phyloP scores from a whole-genome alignment of 2,888 invertebrate species.

The Seira ritae region DNA sequence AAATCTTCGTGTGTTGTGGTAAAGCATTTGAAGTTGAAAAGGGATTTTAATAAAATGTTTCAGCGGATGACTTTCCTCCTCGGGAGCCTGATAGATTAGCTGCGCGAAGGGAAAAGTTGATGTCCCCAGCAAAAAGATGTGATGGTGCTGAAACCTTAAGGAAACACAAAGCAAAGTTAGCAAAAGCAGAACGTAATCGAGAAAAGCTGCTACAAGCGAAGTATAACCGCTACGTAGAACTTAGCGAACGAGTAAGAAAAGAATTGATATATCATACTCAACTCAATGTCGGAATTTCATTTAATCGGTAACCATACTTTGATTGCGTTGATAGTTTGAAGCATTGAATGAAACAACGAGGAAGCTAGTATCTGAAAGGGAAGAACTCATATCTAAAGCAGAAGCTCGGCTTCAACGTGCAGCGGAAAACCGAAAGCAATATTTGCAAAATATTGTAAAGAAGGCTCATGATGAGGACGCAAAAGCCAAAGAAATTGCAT shows the following conservation, averaged over 20 bases:
- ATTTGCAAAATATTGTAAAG: slow-evolving; percentile 88
- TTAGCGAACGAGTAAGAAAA: slow-evolving; percentile 68
- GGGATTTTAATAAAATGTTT: neutral
- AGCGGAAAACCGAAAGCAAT: slow-evolving; percentile 91
- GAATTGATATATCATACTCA: neutral
- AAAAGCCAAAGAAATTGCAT: slow-evolving; percentile 97
- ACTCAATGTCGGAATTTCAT: too few relatives aligned
- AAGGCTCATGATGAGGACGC: slow-evolving; percentile 99
- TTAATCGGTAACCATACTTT: neutral
- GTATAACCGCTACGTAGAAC: slow-evolving; percentile 71
- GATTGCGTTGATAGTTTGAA: slow-evolving; percentile 58
- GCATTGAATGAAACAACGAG: slow-evolving; percentile 72
- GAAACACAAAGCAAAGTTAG: slow-evolving; percentile 92
- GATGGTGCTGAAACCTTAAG: slow-evolving; percentile 80
- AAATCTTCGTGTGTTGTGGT: neutral
- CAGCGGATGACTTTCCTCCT: slow-evolving; percentile 66
- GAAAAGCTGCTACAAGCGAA: slow-evolving; percentile 84
- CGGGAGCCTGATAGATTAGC: slow-evolving; percentile 67
- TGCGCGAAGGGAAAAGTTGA: slow-evolving; percentile 68
- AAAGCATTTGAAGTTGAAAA: slow-evolving; percentile 3
- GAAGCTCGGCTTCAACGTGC: slow-evolving; percentile 82
- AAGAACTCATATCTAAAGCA: slow-evolving; percentile 68
- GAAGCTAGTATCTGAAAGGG: slow-evolving; percentile 67
- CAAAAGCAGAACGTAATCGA: slow-evolving; percentile 91
- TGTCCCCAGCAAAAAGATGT: slow-evolving; percentile 72